Conservation (phyloP, 2,888 invertebrate species). For the Cordilura impudica region DNA sequence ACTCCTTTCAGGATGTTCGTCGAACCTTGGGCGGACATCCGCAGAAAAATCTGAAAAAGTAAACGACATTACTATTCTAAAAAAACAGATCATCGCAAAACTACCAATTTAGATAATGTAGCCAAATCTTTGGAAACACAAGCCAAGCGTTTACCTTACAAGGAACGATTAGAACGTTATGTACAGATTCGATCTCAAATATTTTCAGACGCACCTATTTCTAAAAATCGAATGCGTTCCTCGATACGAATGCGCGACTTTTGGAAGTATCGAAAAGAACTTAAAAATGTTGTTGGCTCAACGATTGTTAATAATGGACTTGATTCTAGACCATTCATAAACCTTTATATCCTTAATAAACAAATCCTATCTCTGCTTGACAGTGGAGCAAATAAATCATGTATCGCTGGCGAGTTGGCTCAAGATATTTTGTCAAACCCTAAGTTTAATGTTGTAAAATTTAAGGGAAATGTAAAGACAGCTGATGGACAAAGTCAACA, state of each 20-base stretch:
- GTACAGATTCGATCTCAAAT: neutral
- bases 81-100: neutral
- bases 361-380: neutral
- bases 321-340: neutral
- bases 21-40: neutral
- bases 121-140: neutral
- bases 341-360: neutral
- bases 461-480: neutral
- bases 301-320: neutral
- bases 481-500: neutral
- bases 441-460: neutral
- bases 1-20: neutral
- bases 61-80: neutral
- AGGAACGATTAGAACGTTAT: neutral
- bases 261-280: neutral
- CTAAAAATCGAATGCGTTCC: neutral
- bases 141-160: neutral
- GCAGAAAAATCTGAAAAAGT: neutral
- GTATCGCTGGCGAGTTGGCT: neutral
- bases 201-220: neutral
- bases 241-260: neutral
- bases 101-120: neutral
- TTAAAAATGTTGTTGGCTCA: neutral
- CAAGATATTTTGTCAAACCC: neutral
- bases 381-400: constrained; percentile 8